Base-by-base conservation (phyloP, 30 jellyfish, hydroid and myxozoan genomes). In the Phacellophora camtschatica region DNA sequence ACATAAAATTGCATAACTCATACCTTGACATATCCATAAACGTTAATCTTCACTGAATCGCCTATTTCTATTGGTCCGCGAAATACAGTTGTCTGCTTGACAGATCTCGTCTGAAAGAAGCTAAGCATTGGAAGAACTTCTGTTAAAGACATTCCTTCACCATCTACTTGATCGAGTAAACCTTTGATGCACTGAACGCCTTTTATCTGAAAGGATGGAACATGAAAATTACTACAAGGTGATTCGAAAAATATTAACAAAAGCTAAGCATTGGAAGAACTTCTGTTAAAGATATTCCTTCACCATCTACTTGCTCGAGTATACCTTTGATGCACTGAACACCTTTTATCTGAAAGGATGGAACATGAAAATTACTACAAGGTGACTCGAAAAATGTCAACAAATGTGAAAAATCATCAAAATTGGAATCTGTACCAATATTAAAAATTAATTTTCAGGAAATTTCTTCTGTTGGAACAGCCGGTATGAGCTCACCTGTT, bases 41-140 rank as follows among this genome's bases (percentile, higher is more conserved):
- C 86, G 55, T 86, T 93, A 42, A 93, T 86, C 42, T 93, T 93
- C 66, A 93, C 73, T 13, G 90, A 33, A 39, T 74, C 61, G 25
- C 99, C 99, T 15, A 93, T 93, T 51, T 93, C 97, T 1, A 93
- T 45, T 32, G 99, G 96, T 55, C 99, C 99, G n/a, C 99, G 82
- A 45, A 93, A 93, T 2, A 87, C 48, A 3, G 99, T 93, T 10
- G 95, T 95, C 58, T 86, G 99, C 50, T 93, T 93, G 36, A 76
- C 88, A 12, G 94, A 70, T 16, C 99, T 78, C 22, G 82, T 74
- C 55, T 93, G 97, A 61, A 93, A 93, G 79, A 80, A 93, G 66
- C 96, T 81, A 19, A 93, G 87, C 97, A 93, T 81, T 15, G 97
- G 96, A 1, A 93, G 87, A 4, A 87, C 96, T 32, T 93, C 97